Conservation (phyloP, 37 sponge, comb jelly and placozoan species). For the Crambe crambe region DNA sequence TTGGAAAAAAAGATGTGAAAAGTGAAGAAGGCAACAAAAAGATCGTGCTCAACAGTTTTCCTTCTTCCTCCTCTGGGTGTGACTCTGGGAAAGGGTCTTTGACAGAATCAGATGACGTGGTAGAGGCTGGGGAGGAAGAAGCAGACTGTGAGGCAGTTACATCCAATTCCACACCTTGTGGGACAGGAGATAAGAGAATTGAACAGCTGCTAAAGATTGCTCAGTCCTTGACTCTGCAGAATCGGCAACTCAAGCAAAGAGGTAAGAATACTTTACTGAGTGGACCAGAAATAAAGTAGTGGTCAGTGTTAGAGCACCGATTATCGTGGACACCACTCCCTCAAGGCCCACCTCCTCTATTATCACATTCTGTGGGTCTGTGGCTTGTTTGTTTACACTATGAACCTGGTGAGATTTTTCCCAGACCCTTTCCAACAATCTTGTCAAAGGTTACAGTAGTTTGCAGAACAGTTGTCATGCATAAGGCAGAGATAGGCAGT, state of each 20-base stretch:
- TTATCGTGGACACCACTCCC: no score
- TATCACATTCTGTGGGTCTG: no score
- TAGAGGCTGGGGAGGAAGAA: neutral
- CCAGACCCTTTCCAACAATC: no score
- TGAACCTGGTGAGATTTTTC: no score
- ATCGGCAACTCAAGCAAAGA: neutral
- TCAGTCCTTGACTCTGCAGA: slow-evolving; percentile 23
- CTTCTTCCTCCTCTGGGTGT: neutral
- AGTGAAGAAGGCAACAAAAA: neutral
- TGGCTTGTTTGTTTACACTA: no score
- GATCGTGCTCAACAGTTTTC: neutral
- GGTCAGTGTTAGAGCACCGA: no score
- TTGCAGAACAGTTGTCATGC: no score
- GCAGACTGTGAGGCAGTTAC: neutral
- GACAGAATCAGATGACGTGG: neutral
- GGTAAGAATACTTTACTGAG: no score
- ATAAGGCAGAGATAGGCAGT: no score
- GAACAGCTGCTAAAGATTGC: slow-evolving; percentile 47
- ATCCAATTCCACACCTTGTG: neutral
- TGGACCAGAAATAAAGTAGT: no score
- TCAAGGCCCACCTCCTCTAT: no score
- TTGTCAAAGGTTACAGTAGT: no score
- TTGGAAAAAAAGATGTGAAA: neutral
- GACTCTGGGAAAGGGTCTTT: neutral
- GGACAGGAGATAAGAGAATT: slow-evolving; percentile 20